phyloP scores from a whole-genome alignment of 37 sponge, comb jelly and placozoan species.

The Haliclona indistincta region DNA sequence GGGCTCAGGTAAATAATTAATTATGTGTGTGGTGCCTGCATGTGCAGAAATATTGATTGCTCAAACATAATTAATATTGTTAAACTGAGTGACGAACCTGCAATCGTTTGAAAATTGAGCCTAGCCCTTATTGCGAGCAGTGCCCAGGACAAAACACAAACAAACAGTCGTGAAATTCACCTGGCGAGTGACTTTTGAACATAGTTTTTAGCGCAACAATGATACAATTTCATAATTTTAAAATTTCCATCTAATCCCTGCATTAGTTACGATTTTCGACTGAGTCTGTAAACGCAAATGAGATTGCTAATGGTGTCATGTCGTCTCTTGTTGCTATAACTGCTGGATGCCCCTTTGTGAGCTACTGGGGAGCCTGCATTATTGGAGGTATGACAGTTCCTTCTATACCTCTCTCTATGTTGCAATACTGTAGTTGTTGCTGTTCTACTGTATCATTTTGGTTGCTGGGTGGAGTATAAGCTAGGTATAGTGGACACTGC shows the following conservation, averaged over 20 bases:
- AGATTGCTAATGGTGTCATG: conserved; percentile 91
- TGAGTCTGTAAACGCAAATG: conserved; percentile 83
- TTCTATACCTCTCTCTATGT: background rate
- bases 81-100: too few species aligned
- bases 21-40: background rate
- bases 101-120: too few species aligned
- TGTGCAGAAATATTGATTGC: too few species aligned
- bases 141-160: too few species aligned
- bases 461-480: conserved; percentile 83
- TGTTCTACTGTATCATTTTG: conserved; percentile 85
- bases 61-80: too few species aligned
- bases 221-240: too few species aligned
- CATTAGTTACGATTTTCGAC: conserved; percentile 61
- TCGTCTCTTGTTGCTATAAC: conserved; percentile 91
- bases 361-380: conserved; percentile 71
- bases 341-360: conserved; percentile 80
- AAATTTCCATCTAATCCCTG: too few species aligned
- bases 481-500: conserved; percentile 82
- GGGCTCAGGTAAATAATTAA: conserved; percentile 72
- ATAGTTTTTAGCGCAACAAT: too few species aligned
- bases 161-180: too few species aligned
- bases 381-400: conserved; percentile 61
- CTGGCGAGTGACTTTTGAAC: too few species aligned
- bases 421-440: conserved; percentile 47
- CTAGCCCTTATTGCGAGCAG: too few species aligned